phyloP scores from a whole-genome alignment of 2,888 invertebrate genomes.

The Altica lythri region DNA sequence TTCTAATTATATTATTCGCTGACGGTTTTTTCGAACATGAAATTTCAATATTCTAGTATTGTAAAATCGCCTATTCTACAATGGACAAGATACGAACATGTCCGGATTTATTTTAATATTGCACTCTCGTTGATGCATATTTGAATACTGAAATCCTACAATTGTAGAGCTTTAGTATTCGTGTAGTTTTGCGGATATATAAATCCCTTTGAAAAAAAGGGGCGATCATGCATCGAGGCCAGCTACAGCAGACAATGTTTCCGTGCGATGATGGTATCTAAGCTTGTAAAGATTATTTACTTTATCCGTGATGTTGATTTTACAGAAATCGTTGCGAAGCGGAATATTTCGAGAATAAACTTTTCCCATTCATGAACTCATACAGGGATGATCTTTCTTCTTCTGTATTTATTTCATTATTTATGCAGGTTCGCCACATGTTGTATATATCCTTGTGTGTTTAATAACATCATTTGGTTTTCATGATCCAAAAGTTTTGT shows the following conservation, averaged over 20 bases:
- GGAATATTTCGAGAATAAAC: slow-evolving; percentile 17
- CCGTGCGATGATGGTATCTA: slow-evolving; percentile 8
- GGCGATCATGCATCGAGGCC: slow-evolving; percentile 2
- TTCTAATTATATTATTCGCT: no score
- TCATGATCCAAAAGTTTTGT: no score
- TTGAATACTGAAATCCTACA: slow-evolving; percentile 14
- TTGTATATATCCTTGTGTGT: slow-evolving; percentile 8
- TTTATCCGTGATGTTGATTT: slow-evolving; percentile 20
- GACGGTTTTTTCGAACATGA: no score
- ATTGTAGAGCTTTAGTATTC: slow-evolving; percentile 3
- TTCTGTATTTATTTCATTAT: slow-evolving; percentile 12
- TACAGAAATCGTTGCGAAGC: slow-evolving; percentile 15
- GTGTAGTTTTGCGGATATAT: slow-evolving; percentile 12
- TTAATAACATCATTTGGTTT: no score
- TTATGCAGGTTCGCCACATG: slow-evolving; percentile 12
- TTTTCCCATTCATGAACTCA: neutral
- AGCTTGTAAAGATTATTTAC: slow-evolving; percentile 20
- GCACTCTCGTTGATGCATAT: slow-evolving; percentile 14
- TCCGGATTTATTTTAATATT: slow-evolving; percentile 15
- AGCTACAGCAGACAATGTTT: slow-evolving; percentile 8
- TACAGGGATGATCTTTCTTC: slow-evolving; percentile 6
- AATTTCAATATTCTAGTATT: no score
- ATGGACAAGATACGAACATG: no score
- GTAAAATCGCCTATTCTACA: no score
- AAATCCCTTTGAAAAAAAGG: slow-evolving; percentile 12